Evolutionary conservation across 2,113 vertebrate species (phyloP), one percentile per base, ranked within the genome.

Genomic region (Capricornis sumatraensis): DNA sequence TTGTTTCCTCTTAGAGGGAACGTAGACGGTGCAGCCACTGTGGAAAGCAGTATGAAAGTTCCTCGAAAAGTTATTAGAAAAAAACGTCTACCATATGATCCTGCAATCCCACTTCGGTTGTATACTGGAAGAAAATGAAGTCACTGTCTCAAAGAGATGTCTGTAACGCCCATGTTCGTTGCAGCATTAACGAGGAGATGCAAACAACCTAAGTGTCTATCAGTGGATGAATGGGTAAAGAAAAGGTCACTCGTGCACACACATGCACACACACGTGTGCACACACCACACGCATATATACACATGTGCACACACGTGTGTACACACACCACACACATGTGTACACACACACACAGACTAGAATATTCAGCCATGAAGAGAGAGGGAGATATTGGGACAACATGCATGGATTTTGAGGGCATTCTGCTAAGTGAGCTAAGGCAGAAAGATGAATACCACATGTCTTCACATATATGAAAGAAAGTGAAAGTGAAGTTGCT

Each of bases 401-500:
- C 25, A 33, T 60, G 43, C 10, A 45, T 50, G 55, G 55, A 36
- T 16, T 36, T 81, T 36, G 89, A 81, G 76, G 53, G 74, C 45
- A 81, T 62, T 60, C 4, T 50, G 43, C 43, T 90, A 27, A 58
- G 40, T 60, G 53, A 79, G 58, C 25, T 47, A 47, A 60, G 53
- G 33, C 11, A 50, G 57, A 60, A n/a, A 50, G 89, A 60, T 6
- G 55, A 62, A 62, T n/a, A 36, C 23, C 2, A 15, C 1, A 12
- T 28, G 33, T 60, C 78, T 47, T 60, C 89, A 60, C 89, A 74
- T 40, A 25, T 40, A n/a, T 9, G 62, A 67, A 64, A 19, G 33
- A 1, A 67, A n/a, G 62, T 19, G 16, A n/a, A 19, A 19, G 3
- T n/a, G 62, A n/a, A 67, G 62, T n/a, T 0, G 0, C 33, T n/a